Base-by-base conservation (phyloP, 53 echinoderm and acorn worm genomes). In the Temnopleurus reevesii region DNA sequence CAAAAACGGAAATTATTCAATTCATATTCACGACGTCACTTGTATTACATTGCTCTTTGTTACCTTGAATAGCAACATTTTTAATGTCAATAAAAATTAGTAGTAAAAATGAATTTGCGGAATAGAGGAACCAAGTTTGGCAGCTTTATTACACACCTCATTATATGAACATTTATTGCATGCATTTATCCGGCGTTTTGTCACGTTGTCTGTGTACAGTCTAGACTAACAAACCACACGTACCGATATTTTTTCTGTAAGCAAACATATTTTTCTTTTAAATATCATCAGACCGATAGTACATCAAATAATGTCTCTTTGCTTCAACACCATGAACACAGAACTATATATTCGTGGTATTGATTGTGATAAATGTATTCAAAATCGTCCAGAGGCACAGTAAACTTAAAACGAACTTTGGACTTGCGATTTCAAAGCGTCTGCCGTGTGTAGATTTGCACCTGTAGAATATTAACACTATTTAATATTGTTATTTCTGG, bases 401-500 rank as follows among this genome's bases (percentile, higher is more conserved):
- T 71, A n/a, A 71, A 34, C 71, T 71, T 71, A 71, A 2, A 8
- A 8, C 41, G 71, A 71, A 71, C 71, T 71, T 71, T 71, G 71
- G 71, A 71, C 71, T 71, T 71, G 5, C 36, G n/a, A 23, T 38
- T 71, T 43, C 41, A 36, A 71, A 71, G 41, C 36, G 36, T 12
- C 41, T 41, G 23, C 43, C 71, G 41, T 71, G 34, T 71, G 71
- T n/a, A n/a, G 34, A 38, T 71, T 71, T 71, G 71, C 71, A 71
- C 71, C 71, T 71, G 71, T 71, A n/a, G n/a, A n/a, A 41, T 38
- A 66, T 71, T 41, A 71, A 17, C 21, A 21, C 38, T 71, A 71
- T 71, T 71, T 41, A 71, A 36, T 41, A 38, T 71, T 71, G 41
- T 71, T 41, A 71, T 38, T 71, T 71, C 71, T 71, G 71, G 71